These are phyloP conservation scores for Grallaria varia DNA, from an alignment of 2,113 vertebrate species.

Conservation along the genomic window DNA sequence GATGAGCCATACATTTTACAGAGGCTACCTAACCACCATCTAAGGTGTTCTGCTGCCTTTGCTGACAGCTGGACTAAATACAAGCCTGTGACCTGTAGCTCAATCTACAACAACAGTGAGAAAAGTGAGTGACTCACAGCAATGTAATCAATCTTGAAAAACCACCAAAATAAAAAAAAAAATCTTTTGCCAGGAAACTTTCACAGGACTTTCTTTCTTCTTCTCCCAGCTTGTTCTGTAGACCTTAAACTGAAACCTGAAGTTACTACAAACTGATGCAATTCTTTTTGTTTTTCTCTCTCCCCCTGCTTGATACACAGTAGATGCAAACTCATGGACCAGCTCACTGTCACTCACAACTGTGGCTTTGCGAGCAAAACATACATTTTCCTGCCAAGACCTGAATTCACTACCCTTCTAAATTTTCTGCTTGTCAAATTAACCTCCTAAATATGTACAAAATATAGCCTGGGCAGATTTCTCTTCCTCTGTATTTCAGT, in stretches of 20 bases:
- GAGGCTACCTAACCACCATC: not conserved
- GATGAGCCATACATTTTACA: not conserved
- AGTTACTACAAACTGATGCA: not conserved
- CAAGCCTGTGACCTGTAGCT: not conserved
- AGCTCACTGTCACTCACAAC: not conserved
- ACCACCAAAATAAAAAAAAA: not conserved
- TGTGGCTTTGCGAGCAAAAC: not conserved
- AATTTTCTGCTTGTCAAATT: not conserved
- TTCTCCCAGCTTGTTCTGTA: not conserved
- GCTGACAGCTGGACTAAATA: not conserved
- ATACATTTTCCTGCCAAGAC: not conserved
- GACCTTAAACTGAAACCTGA: not conserved
- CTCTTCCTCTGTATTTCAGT: not conserved
- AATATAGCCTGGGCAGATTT: accelerated
- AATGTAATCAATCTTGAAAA: not conserved
- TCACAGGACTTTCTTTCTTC: not conserved
- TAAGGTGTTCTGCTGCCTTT: not conserved
- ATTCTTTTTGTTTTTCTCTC: not conserved
- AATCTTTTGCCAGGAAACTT: not conserved
- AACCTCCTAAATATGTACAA: not conserved
- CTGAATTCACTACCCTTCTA: not conserved
- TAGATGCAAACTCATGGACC: not conserved
- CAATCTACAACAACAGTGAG: not conserved
- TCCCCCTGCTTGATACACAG: not conserved
- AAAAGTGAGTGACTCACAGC: not conserved